Conservation (phyloP, 2,797 vertebrate species). For the Vipera ursinii region DNA sequence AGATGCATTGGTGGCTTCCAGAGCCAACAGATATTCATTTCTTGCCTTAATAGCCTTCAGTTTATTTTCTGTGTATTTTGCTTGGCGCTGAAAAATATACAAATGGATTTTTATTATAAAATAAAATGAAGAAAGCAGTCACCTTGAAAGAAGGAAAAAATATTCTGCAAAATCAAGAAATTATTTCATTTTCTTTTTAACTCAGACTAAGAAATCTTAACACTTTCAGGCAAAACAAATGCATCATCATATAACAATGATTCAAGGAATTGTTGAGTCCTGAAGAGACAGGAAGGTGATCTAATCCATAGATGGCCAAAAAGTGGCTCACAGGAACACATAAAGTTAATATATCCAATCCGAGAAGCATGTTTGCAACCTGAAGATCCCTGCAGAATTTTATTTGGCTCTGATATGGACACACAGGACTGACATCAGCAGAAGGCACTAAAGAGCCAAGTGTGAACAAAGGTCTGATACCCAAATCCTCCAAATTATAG, state of each 20-base stretch:
- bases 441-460: neutral
- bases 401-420: neutral
- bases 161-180: conserved; percentile 29
- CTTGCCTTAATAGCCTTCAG: conserved; percentile 97
- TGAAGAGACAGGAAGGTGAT: neutral
- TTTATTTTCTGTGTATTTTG: conserved; percentile 97
- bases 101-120: neutral
- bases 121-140: neutral
- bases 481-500: neutral
- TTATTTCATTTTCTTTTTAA: conserved; percentile 9
- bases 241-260: neutral
- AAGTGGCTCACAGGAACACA: neutral
- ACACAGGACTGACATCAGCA: neutral
- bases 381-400: neutral
- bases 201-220: conserved; percentile 8
- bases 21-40: conserved; percentile 93
- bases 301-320: neutral
- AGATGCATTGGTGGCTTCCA: conserved; percentile 94
- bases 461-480: neutral
- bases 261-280: neutral
- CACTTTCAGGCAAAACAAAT: conserved; percentile 27
- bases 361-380: neutral
- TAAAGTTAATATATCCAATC: neutral
- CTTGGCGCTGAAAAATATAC: conserved; percentile 83
- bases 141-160: neutral